These are phyloP conservation scores for Nyctibius bracteatus DNA, from an alignment of 2,113 vertebrate species.

Conservation along the genomic window DNA sequence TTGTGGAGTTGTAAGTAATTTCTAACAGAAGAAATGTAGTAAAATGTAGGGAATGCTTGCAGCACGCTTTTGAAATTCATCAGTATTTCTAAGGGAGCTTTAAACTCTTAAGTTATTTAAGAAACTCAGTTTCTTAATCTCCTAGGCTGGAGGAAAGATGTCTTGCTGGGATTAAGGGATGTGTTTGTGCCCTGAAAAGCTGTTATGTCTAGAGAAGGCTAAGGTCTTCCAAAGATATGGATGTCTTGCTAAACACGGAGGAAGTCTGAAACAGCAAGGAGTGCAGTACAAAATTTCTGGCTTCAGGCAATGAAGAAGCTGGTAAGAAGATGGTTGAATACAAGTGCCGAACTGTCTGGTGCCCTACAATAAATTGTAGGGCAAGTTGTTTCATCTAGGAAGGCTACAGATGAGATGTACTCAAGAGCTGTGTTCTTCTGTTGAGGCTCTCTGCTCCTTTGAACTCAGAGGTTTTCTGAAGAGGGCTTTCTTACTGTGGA, in stretches of 20 bases:
- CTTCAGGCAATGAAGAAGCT: neutral
- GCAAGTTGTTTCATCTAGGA: neutral
- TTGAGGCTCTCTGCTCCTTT: neutral
- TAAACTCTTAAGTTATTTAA: neutral
- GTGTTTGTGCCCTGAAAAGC: fast-evolving
- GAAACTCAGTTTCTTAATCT: neutral
- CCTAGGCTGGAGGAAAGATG: neutral
- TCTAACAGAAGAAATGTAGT: neutral
- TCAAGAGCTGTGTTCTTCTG: neutral
- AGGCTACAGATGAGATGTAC: neutral
- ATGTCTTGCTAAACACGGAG: neutral
- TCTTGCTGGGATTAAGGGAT: neutral
- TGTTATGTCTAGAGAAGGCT: neutral
- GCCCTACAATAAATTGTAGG: neutral
- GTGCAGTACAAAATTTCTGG: neutral
- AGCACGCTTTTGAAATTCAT: neutral
- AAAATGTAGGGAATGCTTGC: fast-evolving
- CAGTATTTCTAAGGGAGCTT: neutral
- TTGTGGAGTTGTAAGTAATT: neutral
- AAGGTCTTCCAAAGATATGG: neutral
- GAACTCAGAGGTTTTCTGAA: fast-evolving
- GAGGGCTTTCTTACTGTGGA: neutral
- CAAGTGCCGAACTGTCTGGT: neutral
- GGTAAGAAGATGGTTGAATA: neutral
- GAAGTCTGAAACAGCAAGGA: neutral